Evolutionary conservation across 2,797 vertebrate species (phyloP), one percentile per base, ranked within the genome.

Genomic region (Cyprinodon diabolis): DNA sequence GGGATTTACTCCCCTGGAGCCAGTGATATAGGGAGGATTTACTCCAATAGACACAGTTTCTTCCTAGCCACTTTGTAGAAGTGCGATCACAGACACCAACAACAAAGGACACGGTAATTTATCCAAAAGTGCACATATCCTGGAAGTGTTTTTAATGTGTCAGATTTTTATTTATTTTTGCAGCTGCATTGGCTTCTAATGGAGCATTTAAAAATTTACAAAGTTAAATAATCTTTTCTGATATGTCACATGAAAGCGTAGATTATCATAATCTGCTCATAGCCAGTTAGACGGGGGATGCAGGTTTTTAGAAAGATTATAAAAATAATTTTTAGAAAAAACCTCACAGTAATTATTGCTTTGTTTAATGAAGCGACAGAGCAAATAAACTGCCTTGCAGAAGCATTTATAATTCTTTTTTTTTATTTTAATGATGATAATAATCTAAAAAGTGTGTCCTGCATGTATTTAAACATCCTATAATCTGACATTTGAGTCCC

Each of bases 1-100:
- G 79, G 86, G 89, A 91, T 90, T 90, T 89, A 90, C 87, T 80
- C 86, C 86, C 77, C 88, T 78, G 82, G 83, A 90, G 75, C 82
- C 74, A 51, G 37, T 70, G 84, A 86, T 75, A 66, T 69, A 62
- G 77, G 79, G 66, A 58, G 88, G 90, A 91, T 90, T 92, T 88
- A 84, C 86, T 86, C 71, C 84, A 72, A 72, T 74, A 80, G 82
- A 77, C 83, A 76, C 76, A 70, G 58, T 76, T 71, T 83, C 71
- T 75, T 67, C 76, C 80, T 79, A 6, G 30, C 72, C 76, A 60
- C 89, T 90, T 86, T 69, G 71, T 56, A 76, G 78, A 87, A 85
- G 84, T 85, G 86, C 90, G 86, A 88, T 82, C 85, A 75, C 79
- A 69, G 40, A 83, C 82, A 84, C 68, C 56, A 66, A 67, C 63